phyloP scores from a whole-genome alignment of 2,888 invertebrate genomes.

The Parascotia fuliginaria region DNA sequence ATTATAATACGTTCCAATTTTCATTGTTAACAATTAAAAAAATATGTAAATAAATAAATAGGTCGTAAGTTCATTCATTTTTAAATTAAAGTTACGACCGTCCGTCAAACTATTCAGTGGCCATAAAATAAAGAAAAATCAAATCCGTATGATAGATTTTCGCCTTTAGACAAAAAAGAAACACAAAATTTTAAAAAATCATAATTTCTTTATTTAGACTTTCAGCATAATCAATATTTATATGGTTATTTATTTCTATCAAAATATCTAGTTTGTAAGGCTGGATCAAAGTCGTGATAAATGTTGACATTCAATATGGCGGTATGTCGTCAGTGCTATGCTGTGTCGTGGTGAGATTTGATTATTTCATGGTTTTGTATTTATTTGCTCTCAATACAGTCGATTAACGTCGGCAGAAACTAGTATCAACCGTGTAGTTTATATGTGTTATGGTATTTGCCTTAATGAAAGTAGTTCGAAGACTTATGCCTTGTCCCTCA shows the following conservation, averaged over 20 bases:
- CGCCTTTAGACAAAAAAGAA: slow-evolving; percentile 77
- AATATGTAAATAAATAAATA: too few species aligned
- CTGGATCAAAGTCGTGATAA: slow-evolving; percentile 73
- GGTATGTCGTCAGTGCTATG: slow-evolving; percentile 98
- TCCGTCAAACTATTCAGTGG: slow-evolving; percentile 46
- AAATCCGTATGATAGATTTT: slow-evolving; percentile 66
- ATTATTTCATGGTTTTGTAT: slow-evolving; percentile 68
- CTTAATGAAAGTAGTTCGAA: slow-evolving; percentile 43
- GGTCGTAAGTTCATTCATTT: slow-evolving; percentile 5
- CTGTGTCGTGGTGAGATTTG: slow-evolving; percentile 97
- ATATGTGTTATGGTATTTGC: slow-evolving; percentile 51
- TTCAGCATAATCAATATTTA: slow-evolving; percentile 41
- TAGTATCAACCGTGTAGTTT: slow-evolving; percentile 44
- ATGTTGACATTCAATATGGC: slow-evolving; percentile 96
- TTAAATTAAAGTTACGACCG: slow-evolving; percentile 29
- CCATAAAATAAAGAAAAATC: slow-evolving; percentile 66
- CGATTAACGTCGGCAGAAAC: slow-evolving; percentile 48
- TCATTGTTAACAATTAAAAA: slow-evolving; percentile 1
- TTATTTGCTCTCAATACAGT: slow-evolving; percentile 57
- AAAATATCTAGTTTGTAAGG: slow-evolving; percentile 59
- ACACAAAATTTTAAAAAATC: slow-evolving; percentile 78
- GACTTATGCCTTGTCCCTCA: slow-evolving; percentile 49
- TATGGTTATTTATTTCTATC: slow-evolving; percentile 42
- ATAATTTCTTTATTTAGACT: slow-evolving; percentile 49
- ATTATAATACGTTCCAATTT: neutral